Evolutionary conservation across 1,140 invertebrate genomes (phyloP), one percentile per base, ranked within the genome.

Genomic region (Drosophila tsacasi): DNA sequence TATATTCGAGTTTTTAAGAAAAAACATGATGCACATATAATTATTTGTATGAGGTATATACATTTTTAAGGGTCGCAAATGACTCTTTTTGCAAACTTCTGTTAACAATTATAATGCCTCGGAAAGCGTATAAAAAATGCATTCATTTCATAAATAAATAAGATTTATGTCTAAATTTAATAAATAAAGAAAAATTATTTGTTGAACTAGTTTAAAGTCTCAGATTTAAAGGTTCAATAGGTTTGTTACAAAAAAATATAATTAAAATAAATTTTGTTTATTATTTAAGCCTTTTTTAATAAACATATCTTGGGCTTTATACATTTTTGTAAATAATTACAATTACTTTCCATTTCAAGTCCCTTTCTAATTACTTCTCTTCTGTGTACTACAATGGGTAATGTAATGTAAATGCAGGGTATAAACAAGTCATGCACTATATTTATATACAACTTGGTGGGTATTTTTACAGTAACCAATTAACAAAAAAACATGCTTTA

Each of bases 401-500:
- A 23, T 37, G 19, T 12, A 39, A 50, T 21, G 27, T n/a, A 17
- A 63, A 27, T 35, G 27, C 25, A 50, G 47, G 25, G 47, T 30
- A 54, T 12, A 64, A 55, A 71, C 23, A 30, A 55, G n/a, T 46
- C 67, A 71, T 71, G 67, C 67, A 71, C 30, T 55, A 44, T 9
- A 17, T 37, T 10, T 55, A 55, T 37, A 17, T 52, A 52, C 49
- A 23, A 55, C 8, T 37, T 17, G 46, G 23, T 49, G 3, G 46
- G 21, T 66, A 66, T 69, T 21, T 69, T 21, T 44, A 66, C 67
- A 69, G n/a, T 69, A 54, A 69, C 10, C 13, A 44, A 39, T 39
- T 69, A 49, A 58, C 27, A 6, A 60, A 37, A 27, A 55, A 42
- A 32, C 69, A 73, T 73, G 69, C 69, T 72, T 72, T 72, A 60